phyloP scores from a whole-genome alignment of 2,888 invertebrate species.

The Pycnomerus fuliginosus region DNA sequence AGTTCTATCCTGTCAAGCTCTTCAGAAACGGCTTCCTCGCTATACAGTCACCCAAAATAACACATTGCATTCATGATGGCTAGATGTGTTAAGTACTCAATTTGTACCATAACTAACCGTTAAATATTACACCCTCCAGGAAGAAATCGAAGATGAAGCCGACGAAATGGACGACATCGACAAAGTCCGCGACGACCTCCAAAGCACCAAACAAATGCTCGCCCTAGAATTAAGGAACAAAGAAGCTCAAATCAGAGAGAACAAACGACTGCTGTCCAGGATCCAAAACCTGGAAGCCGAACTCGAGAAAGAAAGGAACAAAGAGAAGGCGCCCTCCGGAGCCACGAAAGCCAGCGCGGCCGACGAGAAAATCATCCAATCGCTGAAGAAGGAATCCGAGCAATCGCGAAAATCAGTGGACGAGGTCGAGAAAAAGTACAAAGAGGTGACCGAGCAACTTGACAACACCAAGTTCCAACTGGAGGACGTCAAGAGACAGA shows the following conservation, averaged over 20 bases:
- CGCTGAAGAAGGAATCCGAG: conserved; percentile 72
- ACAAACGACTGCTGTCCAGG: conserved; percentile 76
- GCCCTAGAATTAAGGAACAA: conserved; percentile 83
- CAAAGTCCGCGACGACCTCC: conserved; percentile 84
- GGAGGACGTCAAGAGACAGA: conserved; percentile 78
- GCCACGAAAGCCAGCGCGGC: conserved; percentile 32
- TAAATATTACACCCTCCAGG: too few species aligned
- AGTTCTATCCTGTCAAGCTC: too few species aligned
- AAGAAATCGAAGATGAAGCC: conserved; percentile 57
- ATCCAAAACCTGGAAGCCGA: conserved; percentile 81
- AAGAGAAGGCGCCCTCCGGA: conserved; percentile 4
- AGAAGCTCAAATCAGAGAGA: conserved; percentile 76
- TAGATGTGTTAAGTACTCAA: too few species aligned
- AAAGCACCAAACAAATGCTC: conserved; percentile 88
- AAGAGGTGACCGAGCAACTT: conserved; percentile 72
- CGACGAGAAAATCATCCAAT: conserved; percentile 59
- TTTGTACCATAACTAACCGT: too few species aligned
- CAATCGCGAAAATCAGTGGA: conserved; percentile 77
- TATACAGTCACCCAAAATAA: too few species aligned
- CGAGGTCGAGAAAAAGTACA: conserved; percentile 77
- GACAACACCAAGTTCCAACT: conserved; percentile 73
- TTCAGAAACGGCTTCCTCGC: too few species aligned
- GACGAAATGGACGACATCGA: conserved; percentile 92
- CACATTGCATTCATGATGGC: too few species aligned
- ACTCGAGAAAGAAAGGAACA: conserved; percentile 67